Percentiles rank a stretch among this genome's conserved stretches.
Evolutionary conservation across 2,113 vertebrate genomes (phyloP).

Genomic region (Heterotilapia buettikoferi): DNA sequence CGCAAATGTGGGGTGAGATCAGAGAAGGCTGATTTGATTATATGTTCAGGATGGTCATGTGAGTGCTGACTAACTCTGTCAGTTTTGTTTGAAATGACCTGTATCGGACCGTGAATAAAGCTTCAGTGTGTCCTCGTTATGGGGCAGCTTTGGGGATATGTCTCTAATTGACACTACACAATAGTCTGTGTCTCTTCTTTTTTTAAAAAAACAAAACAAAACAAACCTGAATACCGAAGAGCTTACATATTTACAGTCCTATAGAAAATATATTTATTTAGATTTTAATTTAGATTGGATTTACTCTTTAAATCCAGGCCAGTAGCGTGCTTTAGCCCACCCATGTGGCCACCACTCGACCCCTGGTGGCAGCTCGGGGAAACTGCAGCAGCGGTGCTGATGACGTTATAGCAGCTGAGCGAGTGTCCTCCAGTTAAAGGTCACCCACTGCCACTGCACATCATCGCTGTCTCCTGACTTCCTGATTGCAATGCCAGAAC

Average conservation of each 20-base stretch:
- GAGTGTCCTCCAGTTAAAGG: constrained; percentile 64
- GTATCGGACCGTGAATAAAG: neutral
- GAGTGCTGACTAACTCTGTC: neutral
- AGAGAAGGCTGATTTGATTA: neutral
- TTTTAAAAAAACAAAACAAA: no score
- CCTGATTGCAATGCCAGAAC: constrained; percentile 23
- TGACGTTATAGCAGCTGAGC: constrained; percentile 54
- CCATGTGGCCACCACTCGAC: neutral
- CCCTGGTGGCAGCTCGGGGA: constrained; percentile 12
- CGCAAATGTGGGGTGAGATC: neutral
- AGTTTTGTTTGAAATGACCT: neutral
- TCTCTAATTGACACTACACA: neutral
- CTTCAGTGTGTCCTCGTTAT: neutral
- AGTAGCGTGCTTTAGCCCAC: neutral
- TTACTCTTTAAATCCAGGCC: constrained; percentile 33
- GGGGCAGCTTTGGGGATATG: neutral
- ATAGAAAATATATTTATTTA: neutral
- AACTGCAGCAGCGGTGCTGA: constrained; percentile 3
- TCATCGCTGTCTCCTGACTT: constrained; percentile 51
- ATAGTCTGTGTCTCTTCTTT: neutral
- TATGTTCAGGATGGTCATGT: neutral
- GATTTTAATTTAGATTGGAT: neutral
- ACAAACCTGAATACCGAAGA: neutral
- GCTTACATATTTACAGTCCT: neutral
- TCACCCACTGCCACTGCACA: constrained; percentile 60